Evolutionary conservation across 1,140 invertebrate genomes (phyloP), one percentile per base, ranked within the genome.

Genomic region (Harpegnathos saltator): DNA sequence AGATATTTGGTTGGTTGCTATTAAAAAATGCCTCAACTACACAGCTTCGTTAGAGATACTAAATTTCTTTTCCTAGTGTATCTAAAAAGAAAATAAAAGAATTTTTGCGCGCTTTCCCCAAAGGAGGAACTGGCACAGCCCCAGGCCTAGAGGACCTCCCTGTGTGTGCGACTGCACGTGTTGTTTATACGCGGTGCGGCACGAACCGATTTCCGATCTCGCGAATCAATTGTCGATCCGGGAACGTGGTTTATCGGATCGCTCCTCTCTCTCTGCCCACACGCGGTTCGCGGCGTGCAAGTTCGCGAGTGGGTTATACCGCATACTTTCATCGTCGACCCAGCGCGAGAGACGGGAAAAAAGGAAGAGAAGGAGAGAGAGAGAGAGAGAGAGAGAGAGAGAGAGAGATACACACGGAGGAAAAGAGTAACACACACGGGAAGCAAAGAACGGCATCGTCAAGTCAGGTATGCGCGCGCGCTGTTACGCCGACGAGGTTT

Each of bases 251-350:
- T 24, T 81, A 71, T 44, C 78, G 69, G 78, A 74, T 59, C 77
- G 38, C 7, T 59, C n/a, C n/a, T n/a, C n/a, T n/a, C n/a, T n/a
- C 77, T 15, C 65, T 44, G 44, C 48, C 56, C 56, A 73, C 78
- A 52, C 78, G 29, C 22, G 19, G 63, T 69, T 38, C 56, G 12
- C 69, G 48, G 52, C 15, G 52, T 44, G 14, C 38, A 80, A 72
- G 44, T 69, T 61, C 69, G n/a, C n/a, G 81, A 77, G 72, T 77
- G 61, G 61, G 50, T 82, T 77, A 83, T n/a, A 83, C 12, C 22
- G 52, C 33, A 24, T 33, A 63, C 52, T 81, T 62, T 72, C 75
- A 65, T 84, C 66, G 24, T 81, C 72, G 71, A 82, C 62, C 54
- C 54, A 68, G 17, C 22, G 29, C 52, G 26, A 29, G 52, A 52